A percentile compares a stretch with the other conserved stretches of the same genome.
Conservation (phyloP, 2,888 invertebrate genomes). For the Athalia circularis region DNA sequence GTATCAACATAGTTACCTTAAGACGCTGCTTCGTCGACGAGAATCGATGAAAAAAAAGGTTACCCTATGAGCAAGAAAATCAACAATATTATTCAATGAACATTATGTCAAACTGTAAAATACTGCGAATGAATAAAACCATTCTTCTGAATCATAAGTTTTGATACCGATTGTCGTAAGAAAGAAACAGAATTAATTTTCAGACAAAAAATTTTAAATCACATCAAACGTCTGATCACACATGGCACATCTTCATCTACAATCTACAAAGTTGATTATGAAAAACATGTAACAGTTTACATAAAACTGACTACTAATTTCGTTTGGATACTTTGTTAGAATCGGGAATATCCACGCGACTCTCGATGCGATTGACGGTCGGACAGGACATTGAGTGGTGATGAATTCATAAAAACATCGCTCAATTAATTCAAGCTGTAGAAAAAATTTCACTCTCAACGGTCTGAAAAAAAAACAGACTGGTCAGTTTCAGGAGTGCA, state of each 20-base stretch:
- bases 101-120: neutral
- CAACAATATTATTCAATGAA: neutral
- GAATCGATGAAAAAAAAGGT: no score
- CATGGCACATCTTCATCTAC: constrained; percentile 3
- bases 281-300: neutral
- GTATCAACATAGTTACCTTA: no score
- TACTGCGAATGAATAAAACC: neutral
- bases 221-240: neutral
- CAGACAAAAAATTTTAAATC: neutral
- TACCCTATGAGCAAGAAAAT: neutral
- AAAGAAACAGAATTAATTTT: neutral
- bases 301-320: neutral
- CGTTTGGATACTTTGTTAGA: neutral
- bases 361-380: no score
- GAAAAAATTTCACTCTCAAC: no score
- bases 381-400: no score
- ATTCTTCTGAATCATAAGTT: constrained; percentile 9
- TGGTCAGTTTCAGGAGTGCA: no score
- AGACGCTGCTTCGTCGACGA: no score
- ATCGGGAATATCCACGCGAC: neutral
- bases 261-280: constrained; percentile 15
- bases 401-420: no score
- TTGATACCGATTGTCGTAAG: constrained; percentile 7
- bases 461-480: no score
- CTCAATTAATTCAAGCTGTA: no score